phyloP scores from a whole-genome alignment of 2,797 vertebrate genomes.

The Smutsia gigantea region DNA sequence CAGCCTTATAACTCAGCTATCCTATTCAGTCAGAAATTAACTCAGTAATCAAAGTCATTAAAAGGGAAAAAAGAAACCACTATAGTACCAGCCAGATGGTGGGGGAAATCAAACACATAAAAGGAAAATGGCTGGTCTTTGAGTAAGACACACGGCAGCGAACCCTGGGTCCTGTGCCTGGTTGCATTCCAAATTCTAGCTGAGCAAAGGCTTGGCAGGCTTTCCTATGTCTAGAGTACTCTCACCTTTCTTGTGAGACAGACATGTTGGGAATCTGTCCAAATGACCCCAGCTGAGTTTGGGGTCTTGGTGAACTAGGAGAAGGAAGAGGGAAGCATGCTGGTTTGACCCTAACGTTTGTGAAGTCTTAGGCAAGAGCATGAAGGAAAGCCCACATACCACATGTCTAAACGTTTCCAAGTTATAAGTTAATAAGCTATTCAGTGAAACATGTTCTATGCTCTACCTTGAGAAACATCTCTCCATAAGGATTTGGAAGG shows the following conservation, averaged over 20 bases:
- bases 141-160: background rate
- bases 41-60: constrained; percentile 62
- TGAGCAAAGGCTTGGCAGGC: background rate
- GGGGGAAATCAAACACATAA: constrained; percentile 30
- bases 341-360: background rate
- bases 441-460: background rate
- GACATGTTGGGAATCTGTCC: background rate
- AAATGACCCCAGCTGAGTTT: background rate
- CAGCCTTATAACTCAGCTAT: constrained; percentile 45
- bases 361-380: background rate
- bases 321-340: background rate
- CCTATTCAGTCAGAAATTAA: constrained; percentile 60
- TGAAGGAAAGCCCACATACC: background rate
- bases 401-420: background rate
- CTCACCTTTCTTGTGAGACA: background rate
- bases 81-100: constrained; percentile 50
- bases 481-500: background rate
- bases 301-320: background rate
- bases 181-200: background rate
- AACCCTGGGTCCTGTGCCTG: background rate
- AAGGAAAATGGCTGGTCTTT: background rate
- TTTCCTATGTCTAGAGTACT: background rate
- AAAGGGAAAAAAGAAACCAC: background rate
- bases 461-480: background rate
- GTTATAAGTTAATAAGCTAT: background rate